Conservation (phyloP, 2,113 vertebrate genomes). For the Pituophis catenifer region DNA sequence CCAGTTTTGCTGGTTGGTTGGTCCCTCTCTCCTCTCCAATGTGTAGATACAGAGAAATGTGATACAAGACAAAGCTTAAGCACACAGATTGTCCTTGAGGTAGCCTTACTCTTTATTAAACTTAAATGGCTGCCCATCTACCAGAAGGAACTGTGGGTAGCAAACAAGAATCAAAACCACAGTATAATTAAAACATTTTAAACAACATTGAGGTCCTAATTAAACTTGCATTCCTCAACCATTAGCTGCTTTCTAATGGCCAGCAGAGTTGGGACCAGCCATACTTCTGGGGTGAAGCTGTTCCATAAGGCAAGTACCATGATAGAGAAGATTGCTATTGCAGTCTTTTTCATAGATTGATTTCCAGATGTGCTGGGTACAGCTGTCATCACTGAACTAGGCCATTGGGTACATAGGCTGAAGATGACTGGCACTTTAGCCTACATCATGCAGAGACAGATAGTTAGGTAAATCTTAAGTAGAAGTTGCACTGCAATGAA, state of each 20-base stretch:
- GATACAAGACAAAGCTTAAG: neutral
- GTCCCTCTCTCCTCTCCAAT: neutral
- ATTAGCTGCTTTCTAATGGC: neutral
- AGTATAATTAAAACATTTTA: neutral
- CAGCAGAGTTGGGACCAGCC: neutral
- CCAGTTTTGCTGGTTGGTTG: neutral
- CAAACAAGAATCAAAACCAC: neutral
- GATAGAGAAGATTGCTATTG: neutral
- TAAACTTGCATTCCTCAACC: neutral
- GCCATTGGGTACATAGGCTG: neutral
- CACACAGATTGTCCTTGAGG: neutral
- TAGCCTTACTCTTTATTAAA: neutral
- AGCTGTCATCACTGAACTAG: neutral
- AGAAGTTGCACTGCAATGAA: neutral
- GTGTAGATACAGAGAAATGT: neutral
- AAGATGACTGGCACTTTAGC: neutral
- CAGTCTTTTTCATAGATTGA: neutral
- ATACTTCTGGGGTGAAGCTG: neutral
- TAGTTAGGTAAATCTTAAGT: neutral
- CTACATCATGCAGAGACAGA: neutral
- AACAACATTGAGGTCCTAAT: neutral
- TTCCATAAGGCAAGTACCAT: neutral
- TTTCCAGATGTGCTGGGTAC: neutral
- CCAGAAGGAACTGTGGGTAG: neutral
- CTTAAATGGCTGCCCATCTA: neutral